A percentile compares a stretch with the other conserved stretches of the same genome.
Evolutionary conservation across 1,140 invertebrate genomes (phyloP).

Genomic region (Pseudomyrmex gracilis): DNA sequence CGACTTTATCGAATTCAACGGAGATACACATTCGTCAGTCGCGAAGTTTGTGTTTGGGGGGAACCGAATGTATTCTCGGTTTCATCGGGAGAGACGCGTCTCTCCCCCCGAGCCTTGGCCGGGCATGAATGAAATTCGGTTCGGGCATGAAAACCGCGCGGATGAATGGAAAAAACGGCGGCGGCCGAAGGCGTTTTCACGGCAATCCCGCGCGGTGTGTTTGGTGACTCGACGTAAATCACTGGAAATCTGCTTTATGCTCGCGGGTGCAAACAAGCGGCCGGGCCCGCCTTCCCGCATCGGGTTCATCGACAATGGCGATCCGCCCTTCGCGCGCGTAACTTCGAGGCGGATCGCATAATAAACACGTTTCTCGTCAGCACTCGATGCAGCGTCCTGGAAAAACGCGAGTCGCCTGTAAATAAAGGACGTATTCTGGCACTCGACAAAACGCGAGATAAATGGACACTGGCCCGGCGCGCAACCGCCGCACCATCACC

Average conservation of each 20-base stretch:
- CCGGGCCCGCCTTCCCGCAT: conserved; percentile 58
- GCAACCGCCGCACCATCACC: not conserved
- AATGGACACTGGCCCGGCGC: conserved; percentile 58
- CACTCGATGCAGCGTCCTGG: conserved; percentile 68
- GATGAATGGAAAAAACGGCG: conserved; percentile 71
- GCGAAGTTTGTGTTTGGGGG: not conserved
- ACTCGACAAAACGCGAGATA: conserved; percentile 74
- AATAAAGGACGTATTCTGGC: conserved; percentile 72
- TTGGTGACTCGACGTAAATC: conserved; percentile 77
- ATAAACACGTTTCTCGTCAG: conserved; percentile 68
- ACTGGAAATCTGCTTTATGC: conserved; percentile 73
- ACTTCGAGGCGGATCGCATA: conserved; percentile 68
- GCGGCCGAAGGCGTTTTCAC: conserved; percentile 72
- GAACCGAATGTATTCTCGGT: conserved; percentile 43
- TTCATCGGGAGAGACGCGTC: conserved; percentile 42
- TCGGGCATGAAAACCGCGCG: conserved; percentile 64
- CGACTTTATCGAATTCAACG: not conserved
- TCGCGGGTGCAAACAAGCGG: conserved; percentile 70
- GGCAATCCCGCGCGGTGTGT: conserved; percentile 50
- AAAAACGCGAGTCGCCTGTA: conserved; percentile 72
- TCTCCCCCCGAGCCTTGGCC: conserved; percentile 50
- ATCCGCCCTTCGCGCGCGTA: conserved; percentile 60
- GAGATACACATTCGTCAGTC: conserved; percentile 18
- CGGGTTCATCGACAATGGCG: conserved; percentile 66
- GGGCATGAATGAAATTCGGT: conserved; percentile 63